These are phyloP conservation scores for Semicossyphus pulcher DNA, from an alignment of 2,113 vertebrate genomes.

Conservation along the genomic window DNA sequence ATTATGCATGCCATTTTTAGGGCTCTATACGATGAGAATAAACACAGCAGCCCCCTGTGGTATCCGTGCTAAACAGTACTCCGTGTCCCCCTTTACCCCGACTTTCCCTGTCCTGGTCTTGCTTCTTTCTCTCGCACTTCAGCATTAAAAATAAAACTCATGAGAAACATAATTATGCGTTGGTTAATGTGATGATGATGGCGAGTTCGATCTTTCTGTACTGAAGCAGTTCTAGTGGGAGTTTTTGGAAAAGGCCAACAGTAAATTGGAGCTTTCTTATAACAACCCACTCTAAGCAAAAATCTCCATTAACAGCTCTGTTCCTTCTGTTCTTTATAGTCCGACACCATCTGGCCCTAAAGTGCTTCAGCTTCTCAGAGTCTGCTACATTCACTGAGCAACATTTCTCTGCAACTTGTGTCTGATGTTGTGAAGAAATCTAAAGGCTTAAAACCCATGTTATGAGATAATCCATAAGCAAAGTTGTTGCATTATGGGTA, in stretches of 20 bases:
- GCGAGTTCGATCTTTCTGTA: too few species aligned
- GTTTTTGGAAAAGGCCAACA: background rate
- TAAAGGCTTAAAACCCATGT: background rate
- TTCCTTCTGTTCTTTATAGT: slow-evolving; percentile 18
- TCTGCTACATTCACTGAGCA: background rate
- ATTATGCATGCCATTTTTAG: too few species aligned
- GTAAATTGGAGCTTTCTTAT: background rate
- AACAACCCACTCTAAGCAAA: slow-evolving; percentile 2
- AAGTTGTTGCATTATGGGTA: background rate
- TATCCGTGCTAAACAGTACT: too few species aligned
- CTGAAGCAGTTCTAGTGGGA: too few species aligned
- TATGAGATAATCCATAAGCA: background rate
- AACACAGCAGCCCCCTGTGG: too few species aligned
- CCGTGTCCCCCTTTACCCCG: too few species aligned
- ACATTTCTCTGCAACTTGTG: background rate
- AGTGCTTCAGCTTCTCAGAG: background rate
- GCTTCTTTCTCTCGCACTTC: too few species aligned
- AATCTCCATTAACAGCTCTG: slow-evolving; percentile 18
- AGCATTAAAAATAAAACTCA: too few species aligned
- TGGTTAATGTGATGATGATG: too few species aligned
- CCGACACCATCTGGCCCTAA: slow-evolving; percentile 24
- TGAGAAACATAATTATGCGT: too few species aligned
- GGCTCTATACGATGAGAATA: too few species aligned
- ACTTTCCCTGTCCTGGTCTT: too few species aligned
- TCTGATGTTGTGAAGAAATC: background rate